Evolutionary conservation across 2,113 vertebrate species (phyloP).

Genomic region (Lepus europaeus): DNA sequence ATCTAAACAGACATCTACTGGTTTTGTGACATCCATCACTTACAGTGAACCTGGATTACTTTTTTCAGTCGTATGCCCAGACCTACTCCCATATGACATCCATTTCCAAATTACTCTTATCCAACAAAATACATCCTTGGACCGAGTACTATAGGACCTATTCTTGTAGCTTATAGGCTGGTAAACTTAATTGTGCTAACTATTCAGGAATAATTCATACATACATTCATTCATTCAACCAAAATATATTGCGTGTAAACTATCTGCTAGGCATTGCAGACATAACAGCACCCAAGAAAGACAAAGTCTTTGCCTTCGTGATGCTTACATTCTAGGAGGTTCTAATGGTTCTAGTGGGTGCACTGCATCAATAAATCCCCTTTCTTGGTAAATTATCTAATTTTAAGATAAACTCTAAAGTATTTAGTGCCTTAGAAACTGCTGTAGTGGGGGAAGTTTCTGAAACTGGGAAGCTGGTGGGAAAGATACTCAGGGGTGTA

Average conservation of each 20-base stretch:
- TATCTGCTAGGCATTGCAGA: neutral
- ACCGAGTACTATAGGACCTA: neutral
- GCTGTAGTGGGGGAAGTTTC: neutral
- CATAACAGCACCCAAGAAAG: neutral
- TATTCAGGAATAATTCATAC: neutral
- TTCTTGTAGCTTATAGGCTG: neutral
- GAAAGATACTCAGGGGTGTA: neutral
- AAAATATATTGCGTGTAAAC: neutral
- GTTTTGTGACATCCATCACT: neutral
- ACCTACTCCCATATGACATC: neutral
- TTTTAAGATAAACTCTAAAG: conserved; percentile 40
- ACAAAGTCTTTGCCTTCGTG: neutral
- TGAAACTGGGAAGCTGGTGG: neutral
- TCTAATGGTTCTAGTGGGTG: neutral
- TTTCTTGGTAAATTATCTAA: conserved; percentile 32
- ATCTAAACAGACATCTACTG: neutral
- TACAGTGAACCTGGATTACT: neutral
- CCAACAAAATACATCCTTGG: neutral
- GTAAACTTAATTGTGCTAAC: neutral
- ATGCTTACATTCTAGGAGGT: neutral
- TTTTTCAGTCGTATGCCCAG: neutral
- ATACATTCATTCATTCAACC: neutral
- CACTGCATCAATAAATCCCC: neutral
- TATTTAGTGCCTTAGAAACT: neutral
- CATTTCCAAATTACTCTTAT: neutral